Conservation (phyloP, 2,113 vertebrate species). For the Ranitomeya variabilis region DNA sequence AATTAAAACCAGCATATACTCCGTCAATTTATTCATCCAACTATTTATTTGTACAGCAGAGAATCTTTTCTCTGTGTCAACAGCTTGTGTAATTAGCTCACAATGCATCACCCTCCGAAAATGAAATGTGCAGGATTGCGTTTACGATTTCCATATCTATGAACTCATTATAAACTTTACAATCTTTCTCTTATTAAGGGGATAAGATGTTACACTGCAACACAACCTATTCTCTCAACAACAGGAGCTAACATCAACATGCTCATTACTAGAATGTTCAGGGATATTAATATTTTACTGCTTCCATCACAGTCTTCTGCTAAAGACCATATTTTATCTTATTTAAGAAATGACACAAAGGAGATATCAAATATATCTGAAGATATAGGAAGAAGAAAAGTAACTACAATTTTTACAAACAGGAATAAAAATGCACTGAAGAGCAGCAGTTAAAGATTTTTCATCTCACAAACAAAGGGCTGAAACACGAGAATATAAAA, state of each 20-base stretch:
- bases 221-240: not conserved
- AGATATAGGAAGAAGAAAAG: not conserved
- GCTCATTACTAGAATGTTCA: slow-evolving; percentile 7
- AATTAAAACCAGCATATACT: slow-evolving; percentile 50
- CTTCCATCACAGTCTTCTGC: not conserved
- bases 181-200: slow-evolving; percentile 31
- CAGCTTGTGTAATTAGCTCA: slow-evolving; percentile 55
- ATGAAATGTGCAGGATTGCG: slow-evolving; percentile 31
- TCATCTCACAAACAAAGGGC: not conserved
- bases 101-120: slow-evolving; percentile 41
- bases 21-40: slow-evolving; percentile 51
- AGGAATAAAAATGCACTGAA: not conserved
- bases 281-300: slow-evolving; percentile 26
- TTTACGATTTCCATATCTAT: slow-evolving; percentile 55
- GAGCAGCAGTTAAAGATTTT: not conserved
- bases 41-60: slow-evolving; percentile 49
- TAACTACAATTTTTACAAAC: not conserved
- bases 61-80: slow-evolving; percentile 49
- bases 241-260: slow-evolving; percentile 5
- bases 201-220: not conserved
- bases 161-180: slow-evolving; percentile 49
- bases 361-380: not conserved
- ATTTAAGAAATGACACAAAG: not conserved
- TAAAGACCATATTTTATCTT: slow-evolving; percentile 6
- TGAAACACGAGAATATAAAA: not conserved